phyloP scores from a whole-genome alignment of 2,113 vertebrate genomes.

The Morone saxatilis region DNA sequence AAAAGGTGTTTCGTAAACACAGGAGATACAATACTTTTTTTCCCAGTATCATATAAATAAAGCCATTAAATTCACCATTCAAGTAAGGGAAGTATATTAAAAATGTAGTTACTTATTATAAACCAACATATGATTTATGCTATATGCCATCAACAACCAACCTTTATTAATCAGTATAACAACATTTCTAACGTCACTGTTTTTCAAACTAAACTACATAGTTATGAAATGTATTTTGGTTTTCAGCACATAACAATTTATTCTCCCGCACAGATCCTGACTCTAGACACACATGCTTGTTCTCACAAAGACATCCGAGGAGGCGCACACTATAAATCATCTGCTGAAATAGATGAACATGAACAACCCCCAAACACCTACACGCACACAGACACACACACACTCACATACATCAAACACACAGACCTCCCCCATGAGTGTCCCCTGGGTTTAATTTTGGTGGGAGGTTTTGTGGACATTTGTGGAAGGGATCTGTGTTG shows the following conservation, averaged over 20 bases:
- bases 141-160: neutral
- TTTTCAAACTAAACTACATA: neutral
- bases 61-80: neutral
- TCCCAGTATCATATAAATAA: neutral
- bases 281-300: conserved; percentile 8
- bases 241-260: conserved; percentile 20
- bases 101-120: neutral
- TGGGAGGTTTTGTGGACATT: conserved; percentile 51
- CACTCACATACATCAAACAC: conserved; percentile 28
- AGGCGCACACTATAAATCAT: conserved; percentile 54
- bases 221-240: neutral
- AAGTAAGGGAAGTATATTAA: neutral
- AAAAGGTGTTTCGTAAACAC: conserved; percentile 7
- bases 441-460: conserved; percentile 67
- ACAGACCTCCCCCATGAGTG: conserved; percentile 33
- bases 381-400: conserved; percentile 24
- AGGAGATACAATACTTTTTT: neutral
- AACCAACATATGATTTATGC: neutral
- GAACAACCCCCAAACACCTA: conserved; percentile 50
- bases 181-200: neutral
- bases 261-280: neutral
- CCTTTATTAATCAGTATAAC: neutral
- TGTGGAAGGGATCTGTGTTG: conserved; percentile 43
- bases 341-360: conserved; percentile 51
- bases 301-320: conserved; percentile 34